phyloP scores from a whole-genome alignment of 2,113 vertebrate genomes.

The Tauraco erythrolophus region DNA sequence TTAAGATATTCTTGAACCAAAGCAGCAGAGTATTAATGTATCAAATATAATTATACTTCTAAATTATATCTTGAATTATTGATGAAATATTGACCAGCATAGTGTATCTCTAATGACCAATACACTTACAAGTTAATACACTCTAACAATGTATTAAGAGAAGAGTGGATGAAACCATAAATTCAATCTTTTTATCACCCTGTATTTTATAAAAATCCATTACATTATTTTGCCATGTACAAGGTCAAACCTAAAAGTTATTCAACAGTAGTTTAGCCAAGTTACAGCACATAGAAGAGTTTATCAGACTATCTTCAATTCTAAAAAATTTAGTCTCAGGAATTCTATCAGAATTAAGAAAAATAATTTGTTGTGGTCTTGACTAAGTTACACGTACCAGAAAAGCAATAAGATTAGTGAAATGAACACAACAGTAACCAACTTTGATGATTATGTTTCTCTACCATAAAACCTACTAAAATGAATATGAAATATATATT shows the following conservation, averaged over 20 bases:
- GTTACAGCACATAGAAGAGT: background rate
- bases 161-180: slow-evolving; percentile 46
- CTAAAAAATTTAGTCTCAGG: background rate
- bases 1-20: slow-evolving; percentile 8
- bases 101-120: slow-evolving; percentile 50
- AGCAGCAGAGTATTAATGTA: slow-evolving; percentile 3
- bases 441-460: background rate
- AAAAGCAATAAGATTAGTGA: background rate
- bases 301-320: background rate
- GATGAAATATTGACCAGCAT: slow-evolving; percentile 68
- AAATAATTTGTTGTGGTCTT: background rate
- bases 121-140: slow-evolving; percentile 53
- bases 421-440: background rate
- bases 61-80: slow-evolving; percentile 77
- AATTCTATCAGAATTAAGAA: background rate
- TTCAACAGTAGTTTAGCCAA: background rate
- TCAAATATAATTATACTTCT: slow-evolving; percentile 59
- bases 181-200: slow-evolving; percentile 62
- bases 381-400: background rate
- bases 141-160: slow-evolving; percentile 22
- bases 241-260: slow-evolving; percentile 43
- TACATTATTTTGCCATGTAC: slow-evolving; percentile 28
- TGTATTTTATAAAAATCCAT: slow-evolving; percentile 70
- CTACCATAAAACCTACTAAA: background rate
- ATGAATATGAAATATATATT: background rate